Evolutionary conservation across 2,888 invertebrate genomes (phyloP).

Genomic region (Scrobipalpa atriplicella): DNA sequence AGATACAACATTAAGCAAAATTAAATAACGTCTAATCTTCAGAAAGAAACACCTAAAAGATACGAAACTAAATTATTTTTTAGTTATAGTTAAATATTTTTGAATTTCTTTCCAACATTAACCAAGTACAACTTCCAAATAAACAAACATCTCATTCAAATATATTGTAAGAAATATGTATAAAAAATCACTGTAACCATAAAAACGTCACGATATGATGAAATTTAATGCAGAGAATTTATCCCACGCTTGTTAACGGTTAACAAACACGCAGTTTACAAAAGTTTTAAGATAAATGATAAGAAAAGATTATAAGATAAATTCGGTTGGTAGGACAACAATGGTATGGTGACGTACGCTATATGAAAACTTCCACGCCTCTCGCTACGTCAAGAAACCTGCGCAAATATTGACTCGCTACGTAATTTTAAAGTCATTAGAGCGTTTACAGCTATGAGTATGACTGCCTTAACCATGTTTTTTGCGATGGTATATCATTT

Average conservation of each 20-base stretch:
- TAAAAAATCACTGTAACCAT: background rate
- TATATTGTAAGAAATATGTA: background rate
- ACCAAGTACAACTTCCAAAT: background rate
- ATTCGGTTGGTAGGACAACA: constrained; percentile 38
- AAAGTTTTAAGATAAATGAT: constrained; percentile 36
- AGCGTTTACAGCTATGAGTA: constrained; percentile 34
- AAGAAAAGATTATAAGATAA: constrained; percentile 41
- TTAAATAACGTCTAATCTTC: too few species aligned
- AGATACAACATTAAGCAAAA: too few species aligned
- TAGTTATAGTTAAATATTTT: background rate
- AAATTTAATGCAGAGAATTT: background rate
- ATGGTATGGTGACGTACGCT: constrained; percentile 55
- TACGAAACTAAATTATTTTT: too few species aligned
- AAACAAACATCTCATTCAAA: background rate
- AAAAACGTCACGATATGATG: constrained; percentile 2
- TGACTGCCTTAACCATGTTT: constrained; percentile 43
- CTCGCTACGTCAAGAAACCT: constrained; percentile 60
- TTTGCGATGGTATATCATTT: constrained; percentile 7
- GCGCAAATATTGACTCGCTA: constrained; percentile 65
- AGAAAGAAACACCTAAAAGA: too few species aligned
- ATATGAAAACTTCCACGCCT: constrained; percentile 74
- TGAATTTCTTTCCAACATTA: background rate
- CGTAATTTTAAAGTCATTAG: constrained; percentile 46
- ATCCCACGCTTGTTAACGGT: constrained; percentile 10
- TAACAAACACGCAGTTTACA: constrained; percentile 30